Percentiles rank a stretch among this genome's conserved stretches.
Conservation (phyloP, 2,113 vertebrate genomes). For the Pterophyllum scalare region DNA sequence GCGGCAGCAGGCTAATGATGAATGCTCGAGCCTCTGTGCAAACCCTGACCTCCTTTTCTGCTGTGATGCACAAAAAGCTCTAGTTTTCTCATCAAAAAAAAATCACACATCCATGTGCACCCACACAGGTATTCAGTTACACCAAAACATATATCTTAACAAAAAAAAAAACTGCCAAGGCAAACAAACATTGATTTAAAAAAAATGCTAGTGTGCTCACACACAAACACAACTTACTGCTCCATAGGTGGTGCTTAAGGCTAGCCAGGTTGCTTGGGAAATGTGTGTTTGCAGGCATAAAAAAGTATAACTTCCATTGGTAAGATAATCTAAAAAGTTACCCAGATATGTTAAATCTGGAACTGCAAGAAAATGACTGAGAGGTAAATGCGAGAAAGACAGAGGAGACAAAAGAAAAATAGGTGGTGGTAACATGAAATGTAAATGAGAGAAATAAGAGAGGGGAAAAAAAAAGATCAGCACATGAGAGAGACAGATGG, state of each 20-base stretch:
- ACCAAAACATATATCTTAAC: constrained; percentile 12
- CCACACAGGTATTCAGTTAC: neutral
- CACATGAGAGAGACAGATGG: constrained; percentile 57
- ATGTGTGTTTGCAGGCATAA: constrained; percentile 46
- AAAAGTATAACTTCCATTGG: constrained; percentile 55
- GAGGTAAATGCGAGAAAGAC: neutral
- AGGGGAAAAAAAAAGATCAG: constrained; percentile 16
- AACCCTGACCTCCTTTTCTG: constrained; percentile 86
- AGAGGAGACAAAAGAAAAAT: constrained; percentile 38
- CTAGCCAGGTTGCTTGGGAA: constrained; percentile 68
- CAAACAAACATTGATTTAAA: neutral
- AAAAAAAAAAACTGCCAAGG: constrained; percentile 13
- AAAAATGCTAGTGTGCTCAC: neutral
- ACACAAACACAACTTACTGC: constrained; percentile 12
- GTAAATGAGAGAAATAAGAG: constrained; percentile 59
- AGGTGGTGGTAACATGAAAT: constrained; percentile 36
- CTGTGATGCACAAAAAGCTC: constrained; percentile 80
- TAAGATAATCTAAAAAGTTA: constrained; percentile 55
- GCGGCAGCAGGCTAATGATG: constrained; percentile 84
- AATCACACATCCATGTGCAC: constrained; percentile 21
- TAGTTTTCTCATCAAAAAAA: constrained; percentile 48
- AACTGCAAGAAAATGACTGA: neutral
- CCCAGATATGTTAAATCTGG: constrained; percentile 12
- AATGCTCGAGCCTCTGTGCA: constrained; percentile 81
- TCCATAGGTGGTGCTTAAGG: constrained; percentile 71